Conservation (phyloP, 2,888 invertebrate species). For the Morpho achilles region DNA sequence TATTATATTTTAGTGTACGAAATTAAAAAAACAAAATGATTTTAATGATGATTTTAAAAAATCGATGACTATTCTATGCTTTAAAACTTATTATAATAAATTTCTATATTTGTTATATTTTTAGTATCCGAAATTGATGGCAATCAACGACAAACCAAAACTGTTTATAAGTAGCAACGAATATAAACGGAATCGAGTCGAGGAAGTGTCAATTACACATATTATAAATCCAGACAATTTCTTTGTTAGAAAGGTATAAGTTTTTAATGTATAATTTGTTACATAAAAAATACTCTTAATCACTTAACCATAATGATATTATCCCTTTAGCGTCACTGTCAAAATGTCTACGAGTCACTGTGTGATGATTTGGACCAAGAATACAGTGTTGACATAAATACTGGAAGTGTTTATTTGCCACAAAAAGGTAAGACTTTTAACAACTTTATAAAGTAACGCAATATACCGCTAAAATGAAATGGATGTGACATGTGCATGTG, state of each 20-base stretch:
- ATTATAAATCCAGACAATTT: constrained; percentile 83
- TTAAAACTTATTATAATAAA: no score
- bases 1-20: no score
- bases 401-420: constrained; percentile 61
- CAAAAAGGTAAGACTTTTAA: constrained; percentile 59
- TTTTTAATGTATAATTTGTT: not conserved
- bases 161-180: constrained; percentile 50
- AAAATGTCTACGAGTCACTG: constrained; percentile 56
- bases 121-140: constrained; percentile 49
- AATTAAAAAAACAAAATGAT: no score
- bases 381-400: constrained; percentile 43
- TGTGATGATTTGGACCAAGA: constrained; percentile 65
- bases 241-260: constrained; percentile 81
- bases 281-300: no score
- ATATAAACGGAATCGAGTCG: constrained; percentile 52
- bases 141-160: constrained; percentile 47
- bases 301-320: no score
- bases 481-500: no score
- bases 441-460: no score
- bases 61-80: no score
- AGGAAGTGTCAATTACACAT: constrained; percentile 77
- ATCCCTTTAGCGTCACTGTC: constrained; percentile 43
- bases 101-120: constrained; percentile 26
- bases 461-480: no score
- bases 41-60: no score